Base-by-base conservation (phyloP, 2,797 vertebrate species). In the Rhynchonycteris naso region DNA sequence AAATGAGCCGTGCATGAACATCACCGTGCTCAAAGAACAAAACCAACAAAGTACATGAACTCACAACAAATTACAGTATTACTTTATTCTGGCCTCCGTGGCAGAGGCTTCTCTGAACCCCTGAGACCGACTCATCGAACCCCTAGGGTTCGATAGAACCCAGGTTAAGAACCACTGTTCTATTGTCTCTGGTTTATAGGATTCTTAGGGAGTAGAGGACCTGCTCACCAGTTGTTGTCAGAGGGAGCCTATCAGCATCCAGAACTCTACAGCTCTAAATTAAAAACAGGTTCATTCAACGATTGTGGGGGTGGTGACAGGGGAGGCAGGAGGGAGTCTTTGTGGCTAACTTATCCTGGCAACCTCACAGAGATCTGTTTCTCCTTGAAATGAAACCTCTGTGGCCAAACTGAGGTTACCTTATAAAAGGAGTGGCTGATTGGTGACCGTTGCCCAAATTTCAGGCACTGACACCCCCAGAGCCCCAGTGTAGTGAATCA, bases 221-320 rank as follows among this genome's bases (percentile, higher is more conserved):
- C 59, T 71, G 59, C 65, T 79, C 30, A 14, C 59, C 58, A 69
- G 21, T 93, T 69, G 1, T 47, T 65, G 78, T 66, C 26, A 93
- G 86, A 66, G 85, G 24, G 22, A 74, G 16, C 59, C 63, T 16
- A 35, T 30, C 2, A 7, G 47, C 8, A 0, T n/a, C 79, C 30
- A 84, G 80, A 83, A 87, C 28, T 59, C 78, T 21, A 81, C 92
- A 87, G 65, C 71, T 85, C 86, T 72, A 89, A 93, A 94, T 97
- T 88, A 92, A 89, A 95, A 97, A 79, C 90, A 92, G 90, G 38
- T 59, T 85, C 69, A 19, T 47, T 71, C 13, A 4, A 13, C 5
- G 2, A 78, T 16, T 33, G 6, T 15, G 10, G n/a, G 63, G 58
- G 69, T 4, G 1, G 38, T 12, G 33, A 7, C 5, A 0, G 5